A percentile compares a stretch with the other conserved stretches of the same genome.
Evolutionary conservation across 2,888 invertebrate genomes (phyloP).

Genomic region (Cabera pusaria): DNA sequence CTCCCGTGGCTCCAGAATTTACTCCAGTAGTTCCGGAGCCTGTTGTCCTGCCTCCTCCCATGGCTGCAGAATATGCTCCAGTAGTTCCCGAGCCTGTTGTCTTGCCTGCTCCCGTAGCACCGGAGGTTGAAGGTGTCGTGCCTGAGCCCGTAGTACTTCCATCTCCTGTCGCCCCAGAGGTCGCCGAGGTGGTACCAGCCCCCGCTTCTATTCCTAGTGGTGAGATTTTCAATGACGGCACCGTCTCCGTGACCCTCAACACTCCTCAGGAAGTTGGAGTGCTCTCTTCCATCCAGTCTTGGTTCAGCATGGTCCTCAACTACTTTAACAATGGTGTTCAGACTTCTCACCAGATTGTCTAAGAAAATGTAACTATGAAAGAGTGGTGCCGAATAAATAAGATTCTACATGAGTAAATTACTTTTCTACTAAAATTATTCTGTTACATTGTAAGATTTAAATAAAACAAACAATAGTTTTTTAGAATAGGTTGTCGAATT

Average conservation of each 20-base stretch:
- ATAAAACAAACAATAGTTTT: no score
- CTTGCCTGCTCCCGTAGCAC: constrained; percentile 25
- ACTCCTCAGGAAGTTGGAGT: constrained; percentile 48
- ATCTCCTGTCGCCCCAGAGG: constrained; percentile 25
- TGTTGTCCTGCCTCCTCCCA: constrained; percentile 13
- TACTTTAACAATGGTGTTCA: constrained; percentile 56
- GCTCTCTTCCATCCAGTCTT: constrained; percentile 54
- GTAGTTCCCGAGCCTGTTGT: constrained; percentile 27
- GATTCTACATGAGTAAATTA: no score
- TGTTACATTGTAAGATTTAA: no score
- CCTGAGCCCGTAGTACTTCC: constrained; percentile 30
- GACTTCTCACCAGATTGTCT: constrained; percentile 55
- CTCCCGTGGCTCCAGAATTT: constrained; percentile 16
- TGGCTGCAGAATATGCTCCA: constrained; percentile 8
- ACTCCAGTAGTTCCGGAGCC: constrained; percentile 20
- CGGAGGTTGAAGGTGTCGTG: constrained; percentile 23
- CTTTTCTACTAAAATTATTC: no score
- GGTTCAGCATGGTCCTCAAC: constrained; percentile 62
- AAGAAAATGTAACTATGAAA: no score
- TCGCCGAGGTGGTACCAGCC: constrained; percentile 14
- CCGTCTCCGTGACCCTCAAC: constrained; percentile 55
- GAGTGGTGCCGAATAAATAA: no score
- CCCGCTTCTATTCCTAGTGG: constrained; percentile 36
- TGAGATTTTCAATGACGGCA: constrained; percentile 60
- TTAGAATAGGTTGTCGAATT: no score